phyloP scores from a whole-genome alignment of 2,113 vertebrate genomes.

The Pelodiscus sinensis region DNA sequence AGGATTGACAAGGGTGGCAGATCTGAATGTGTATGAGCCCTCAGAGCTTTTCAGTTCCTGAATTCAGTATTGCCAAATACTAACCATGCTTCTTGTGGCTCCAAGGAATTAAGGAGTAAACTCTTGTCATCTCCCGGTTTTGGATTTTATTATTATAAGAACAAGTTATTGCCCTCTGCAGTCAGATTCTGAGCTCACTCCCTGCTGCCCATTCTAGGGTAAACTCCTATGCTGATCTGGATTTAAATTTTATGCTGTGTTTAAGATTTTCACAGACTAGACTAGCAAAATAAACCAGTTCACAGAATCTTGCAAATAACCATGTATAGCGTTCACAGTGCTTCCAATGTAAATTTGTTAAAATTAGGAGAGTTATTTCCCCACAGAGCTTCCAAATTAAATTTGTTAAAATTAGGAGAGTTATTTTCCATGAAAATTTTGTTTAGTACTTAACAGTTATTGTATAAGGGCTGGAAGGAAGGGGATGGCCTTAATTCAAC shows the following conservation, averaged over 20 bases:
- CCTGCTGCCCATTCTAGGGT: background rate
- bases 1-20: accelerated
- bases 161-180: accelerated
- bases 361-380: background rate
- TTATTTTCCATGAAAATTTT: too few species aligned
- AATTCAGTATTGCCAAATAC: background rate
- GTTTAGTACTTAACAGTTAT: background rate
- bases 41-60: accelerated
- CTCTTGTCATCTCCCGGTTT: accelerated
- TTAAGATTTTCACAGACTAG: accelerated
- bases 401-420: too few species aligned
- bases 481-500: background rate
- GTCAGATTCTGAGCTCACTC: background rate
- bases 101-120: background rate
- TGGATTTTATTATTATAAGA: accelerated
- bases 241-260: background rate
- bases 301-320: background rate
- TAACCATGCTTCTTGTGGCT: background rate
- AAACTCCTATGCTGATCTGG: accelerated
- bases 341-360: background rate
- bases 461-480: background rate
- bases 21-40: background rate
- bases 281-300: accelerated
- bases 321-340: background rate
- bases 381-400: too few species aligned